Evolutionary conservation across 2,888 invertebrate species (phyloP).

Genomic region (Petrolisthes cinctipes): DNA sequence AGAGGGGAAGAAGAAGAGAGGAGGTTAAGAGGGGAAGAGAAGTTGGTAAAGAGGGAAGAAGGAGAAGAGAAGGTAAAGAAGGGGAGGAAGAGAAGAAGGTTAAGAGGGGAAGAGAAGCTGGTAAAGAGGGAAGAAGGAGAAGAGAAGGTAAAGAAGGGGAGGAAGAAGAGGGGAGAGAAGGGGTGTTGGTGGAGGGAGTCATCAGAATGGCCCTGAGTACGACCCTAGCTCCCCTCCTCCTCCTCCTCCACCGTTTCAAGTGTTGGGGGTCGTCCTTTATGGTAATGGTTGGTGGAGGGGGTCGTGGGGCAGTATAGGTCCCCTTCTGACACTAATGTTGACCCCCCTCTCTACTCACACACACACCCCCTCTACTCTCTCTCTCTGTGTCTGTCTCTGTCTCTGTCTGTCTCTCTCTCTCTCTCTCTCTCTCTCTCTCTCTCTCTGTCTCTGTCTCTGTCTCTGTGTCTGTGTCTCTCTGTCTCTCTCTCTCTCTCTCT

Average conservation of each 20-base stretch:
- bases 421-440: too few species aligned
- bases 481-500: too few species aligned
- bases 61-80: background rate
- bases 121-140: background rate
- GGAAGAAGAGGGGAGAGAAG: background rate
- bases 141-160: background rate
- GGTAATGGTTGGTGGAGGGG: too few species aligned
- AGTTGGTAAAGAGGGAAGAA: background rate
- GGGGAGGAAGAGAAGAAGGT: too few species aligned
- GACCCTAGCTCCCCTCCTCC: background rate
- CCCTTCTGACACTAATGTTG: background rate
- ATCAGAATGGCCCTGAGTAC: background rate
- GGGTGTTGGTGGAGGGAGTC: background rate
- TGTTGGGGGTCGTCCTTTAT: too few species aligned
- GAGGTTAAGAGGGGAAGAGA: background rate
- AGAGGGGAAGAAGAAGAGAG: background rate
- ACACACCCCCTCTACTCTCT: background rate
- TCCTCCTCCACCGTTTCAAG: background rate
- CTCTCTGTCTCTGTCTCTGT: background rate
- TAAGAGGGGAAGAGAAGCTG: background rate
- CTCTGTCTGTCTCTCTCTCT: background rate
- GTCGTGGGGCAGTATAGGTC: too few species aligned
- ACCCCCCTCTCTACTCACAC: background rate
- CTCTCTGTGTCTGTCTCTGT: background rate
- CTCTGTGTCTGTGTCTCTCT: constrained; percentile 13